phyloP scores from a whole-genome alignment of 2,797 vertebrate species.

The Meda fulgida region DNA sequence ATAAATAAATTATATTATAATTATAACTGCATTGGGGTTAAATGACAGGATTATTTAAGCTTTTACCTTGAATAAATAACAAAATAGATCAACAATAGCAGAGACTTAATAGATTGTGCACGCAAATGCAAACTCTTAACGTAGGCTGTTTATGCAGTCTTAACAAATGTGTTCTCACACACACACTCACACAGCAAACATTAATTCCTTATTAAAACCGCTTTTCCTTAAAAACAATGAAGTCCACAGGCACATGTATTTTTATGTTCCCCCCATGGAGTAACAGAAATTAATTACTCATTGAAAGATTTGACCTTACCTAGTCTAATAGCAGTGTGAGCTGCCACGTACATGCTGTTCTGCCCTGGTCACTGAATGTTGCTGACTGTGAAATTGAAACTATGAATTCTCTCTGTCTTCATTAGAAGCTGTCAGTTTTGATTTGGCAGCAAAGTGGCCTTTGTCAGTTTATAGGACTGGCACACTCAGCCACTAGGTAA shows the following conservation, averaged over 20 bases:
- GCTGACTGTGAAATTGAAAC: conserved; percentile 61
- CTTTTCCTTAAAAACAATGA: background rate
- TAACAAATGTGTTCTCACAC: background rate
- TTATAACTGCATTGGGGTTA: background rate
- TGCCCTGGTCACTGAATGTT: conserved; percentile 49
- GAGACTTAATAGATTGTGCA: background rate
- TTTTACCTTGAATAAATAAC: background rate
- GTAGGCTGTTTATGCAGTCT: background rate
- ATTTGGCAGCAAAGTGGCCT: conserved; percentile 51
- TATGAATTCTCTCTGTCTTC: conserved; percentile 60
- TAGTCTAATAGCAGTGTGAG: conserved; percentile 36
- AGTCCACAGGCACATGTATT: conserved; percentile 8
- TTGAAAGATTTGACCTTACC: conserved; percentile 54
- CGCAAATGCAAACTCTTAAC: background rate
- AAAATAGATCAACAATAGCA: background rate
- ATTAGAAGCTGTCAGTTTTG: conserved; percentile 60
- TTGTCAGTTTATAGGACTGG: conserved; percentile 33
- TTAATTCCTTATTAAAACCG: background rate
- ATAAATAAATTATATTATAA: background rate
- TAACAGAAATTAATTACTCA: conserved; percentile 57
- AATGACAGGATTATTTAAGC: background rate
- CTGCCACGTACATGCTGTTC: conserved; percentile 45
- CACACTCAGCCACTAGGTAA: conserved; percentile 8
- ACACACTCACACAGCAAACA: background rate
- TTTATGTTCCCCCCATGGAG: conserved; percentile 6